phyloP scores from a whole-genome alignment of 2,113 vertebrate genomes.

The Prietella phreatophila region DNA sequence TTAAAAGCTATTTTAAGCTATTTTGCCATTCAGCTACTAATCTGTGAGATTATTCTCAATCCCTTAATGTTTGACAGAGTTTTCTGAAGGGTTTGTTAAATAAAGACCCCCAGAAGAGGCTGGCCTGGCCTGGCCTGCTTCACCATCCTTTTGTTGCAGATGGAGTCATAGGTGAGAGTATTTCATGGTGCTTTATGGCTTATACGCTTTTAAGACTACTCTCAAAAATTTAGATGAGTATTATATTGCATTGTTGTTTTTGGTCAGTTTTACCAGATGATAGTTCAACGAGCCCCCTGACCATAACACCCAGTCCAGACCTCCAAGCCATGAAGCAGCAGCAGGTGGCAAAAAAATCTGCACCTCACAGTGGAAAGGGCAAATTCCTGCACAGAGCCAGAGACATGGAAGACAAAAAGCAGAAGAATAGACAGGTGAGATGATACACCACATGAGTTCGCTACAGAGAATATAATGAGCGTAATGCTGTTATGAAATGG shows the following conservation, averaged over 20 bases:
- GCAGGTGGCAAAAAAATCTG: slow-evolving; percentile 72
- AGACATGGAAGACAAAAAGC: slow-evolving; percentile 68
- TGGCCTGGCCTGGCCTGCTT: slow-evolving; percentile 90
- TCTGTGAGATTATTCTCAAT: slow-evolving; percentile 14
- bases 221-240: background rate
- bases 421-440: slow-evolving; percentile 69
- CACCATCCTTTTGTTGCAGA: slow-evolving; percentile 91
- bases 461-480: background rate
- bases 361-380: slow-evolving; percentile 67
- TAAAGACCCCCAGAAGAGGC: slow-evolving; percentile 85
- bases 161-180: slow-evolving; percentile 78
- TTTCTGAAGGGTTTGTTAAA: slow-evolving; percentile 92
- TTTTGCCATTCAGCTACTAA: background rate
- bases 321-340: slow-evolving; percentile 80
- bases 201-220: background rate
- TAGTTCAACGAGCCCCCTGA: slow-evolving; percentile 80
- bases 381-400: slow-evolving; percentile 75
- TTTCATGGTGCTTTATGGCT: background rate
- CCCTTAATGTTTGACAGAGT: slow-evolving; percentile 70
- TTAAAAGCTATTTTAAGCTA: background rate
- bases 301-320: slow-evolving; percentile 77
- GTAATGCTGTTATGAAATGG: background rate
- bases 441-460: background rate
- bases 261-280: slow-evolving; percentile 74
- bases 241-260: slow-evolving; percentile 13